phyloP scores from a whole-genome alignment of 2,113 vertebrate genomes.

The Boulengeromyrus knoepffleri region DNA sequence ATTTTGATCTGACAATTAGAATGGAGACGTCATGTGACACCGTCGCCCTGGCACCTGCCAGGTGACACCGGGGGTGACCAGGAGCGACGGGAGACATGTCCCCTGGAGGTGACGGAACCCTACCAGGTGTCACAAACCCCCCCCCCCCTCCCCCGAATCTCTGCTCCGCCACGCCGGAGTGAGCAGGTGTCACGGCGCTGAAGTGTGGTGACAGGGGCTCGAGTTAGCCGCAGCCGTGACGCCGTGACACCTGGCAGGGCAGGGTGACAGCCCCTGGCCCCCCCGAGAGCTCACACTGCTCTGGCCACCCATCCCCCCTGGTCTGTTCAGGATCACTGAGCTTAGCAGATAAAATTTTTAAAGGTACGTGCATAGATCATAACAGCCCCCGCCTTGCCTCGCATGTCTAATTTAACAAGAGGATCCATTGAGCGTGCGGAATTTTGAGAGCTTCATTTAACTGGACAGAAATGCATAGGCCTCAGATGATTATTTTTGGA shows the following conservation, averaged over 20 bases:
- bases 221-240: neutral
- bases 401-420: slow-evolving; percentile 22
- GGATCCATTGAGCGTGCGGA: slow-evolving; percentile 18
- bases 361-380: slow-evolving; percentile 15
- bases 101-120: slow-evolving; percentile 23
- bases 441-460: slow-evolving; percentile 28
- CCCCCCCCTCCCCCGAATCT: slow-evolving; percentile 20
- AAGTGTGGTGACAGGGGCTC: slow-evolving; percentile 17
- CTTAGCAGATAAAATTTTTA: slow-evolving; percentile 20
- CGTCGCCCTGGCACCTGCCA: slow-evolving; percentile 19
- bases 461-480: slow-evolving; percentile 19
- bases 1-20: slow-evolving; percentile 9
- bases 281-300: neutral
- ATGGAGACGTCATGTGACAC: slow-evolving; percentile 29
- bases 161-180: neutral
- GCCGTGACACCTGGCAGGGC: neutral
- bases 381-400: neutral
- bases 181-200: slow-evolving; percentile 7
- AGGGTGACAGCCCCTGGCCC: slow-evolving; percentile 6
- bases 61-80: slow-evolving; percentile 25
- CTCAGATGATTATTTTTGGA: slow-evolving; percentile 38
- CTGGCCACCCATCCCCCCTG: neutral
- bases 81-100: neutral
- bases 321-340: slow-evolving; percentile 2
- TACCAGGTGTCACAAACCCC: slow-evolving; percentile 32